Conservation (phyloP, 2,797 vertebrate genomes). For the Takifugu rubripes region DNA sequence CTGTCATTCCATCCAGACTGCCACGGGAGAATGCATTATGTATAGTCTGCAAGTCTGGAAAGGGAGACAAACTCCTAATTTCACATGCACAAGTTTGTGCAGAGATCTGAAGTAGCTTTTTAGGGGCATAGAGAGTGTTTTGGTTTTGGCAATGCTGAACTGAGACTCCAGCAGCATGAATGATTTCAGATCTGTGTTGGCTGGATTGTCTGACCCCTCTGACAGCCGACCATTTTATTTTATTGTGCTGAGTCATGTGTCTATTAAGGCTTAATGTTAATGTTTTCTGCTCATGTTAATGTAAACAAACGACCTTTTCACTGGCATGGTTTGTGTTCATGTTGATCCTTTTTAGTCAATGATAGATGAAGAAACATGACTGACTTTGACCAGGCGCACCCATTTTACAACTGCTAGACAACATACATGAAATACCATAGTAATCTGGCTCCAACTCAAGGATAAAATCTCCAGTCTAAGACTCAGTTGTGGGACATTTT, state of each 20-base stretch:
- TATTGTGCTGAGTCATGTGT: neutral
- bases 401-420: no score
- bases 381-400: no score
- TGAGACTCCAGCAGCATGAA: slow-evolving; percentile 23
- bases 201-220: slow-evolving; percentile 21
- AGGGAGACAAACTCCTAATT: slow-evolving; percentile 55
- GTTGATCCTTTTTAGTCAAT: no score
- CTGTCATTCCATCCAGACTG: slow-evolving; percentile 49
- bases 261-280: neutral
- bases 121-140: slow-evolving; percentile 31
- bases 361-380: no score
- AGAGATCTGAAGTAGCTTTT: slow-evolving; percentile 34
- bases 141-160: slow-evolving; percentile 18
- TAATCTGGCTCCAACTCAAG: no score
- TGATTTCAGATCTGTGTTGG: slow-evolving; percentile 26
- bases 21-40: slow-evolving; percentile 63
- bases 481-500: no score
- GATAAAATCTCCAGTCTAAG: no score
- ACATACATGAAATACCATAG: no score
- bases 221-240: slow-evolving; percentile 15
- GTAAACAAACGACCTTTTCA: no score
- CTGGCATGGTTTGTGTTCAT: no score
- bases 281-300: no score
- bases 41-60: slow-evolving; percentile 47
- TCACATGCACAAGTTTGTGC: slow-evolving; percentile 55